Evolutionary conservation across 1,140 invertebrate genomes (phyloP), one percentile per base, ranked within the genome.

Genomic region (Homarus americanus): DNA sequence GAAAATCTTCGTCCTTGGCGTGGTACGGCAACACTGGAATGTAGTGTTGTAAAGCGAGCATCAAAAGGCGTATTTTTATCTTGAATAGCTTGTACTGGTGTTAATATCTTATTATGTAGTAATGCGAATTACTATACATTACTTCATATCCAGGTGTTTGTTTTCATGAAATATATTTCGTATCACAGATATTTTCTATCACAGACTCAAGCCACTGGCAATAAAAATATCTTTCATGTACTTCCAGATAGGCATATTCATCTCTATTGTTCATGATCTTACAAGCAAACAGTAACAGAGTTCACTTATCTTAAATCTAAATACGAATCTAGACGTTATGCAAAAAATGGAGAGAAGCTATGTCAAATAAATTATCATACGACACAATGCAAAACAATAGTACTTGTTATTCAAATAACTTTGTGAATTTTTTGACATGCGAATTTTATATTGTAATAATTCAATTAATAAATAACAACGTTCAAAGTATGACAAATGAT

Each of bases 41-140:
- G 76, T 32, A 58, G 38, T 86, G 84, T 86, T 86, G 72, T 86
- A 41, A 87, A 87, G 85, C 78, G 85, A 87, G 75, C 85, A 87
- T 87, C 75, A 38, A 63, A 28, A 79, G 85, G 85, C 85, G 85
- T 87, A 78, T 78, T 87, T 87, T 63, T 87, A 36, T 72, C 41
- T 72, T 49, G 2, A 4, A 66, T n/a, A 32, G 15, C 34, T 5
- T 53, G 36, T 36, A 32, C 12, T 32, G 9, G 7, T 32, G n/a
- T 69, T 69, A 69, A 9, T 69, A 69, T 28, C 28, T 9, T 9
- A 69, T 69, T 4, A 17, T 69, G 28, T 12, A 28, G 7, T 32
- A 69, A 69, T 28, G 32, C 10, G n/a, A 9, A 24, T 32, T 32
- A 69, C 9, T 32, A 32, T 10, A 69, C 32, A 24, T 9, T 32